Conservation (phyloP, 1,140 invertebrate genomes). For the Theocolax elegans region DNA sequence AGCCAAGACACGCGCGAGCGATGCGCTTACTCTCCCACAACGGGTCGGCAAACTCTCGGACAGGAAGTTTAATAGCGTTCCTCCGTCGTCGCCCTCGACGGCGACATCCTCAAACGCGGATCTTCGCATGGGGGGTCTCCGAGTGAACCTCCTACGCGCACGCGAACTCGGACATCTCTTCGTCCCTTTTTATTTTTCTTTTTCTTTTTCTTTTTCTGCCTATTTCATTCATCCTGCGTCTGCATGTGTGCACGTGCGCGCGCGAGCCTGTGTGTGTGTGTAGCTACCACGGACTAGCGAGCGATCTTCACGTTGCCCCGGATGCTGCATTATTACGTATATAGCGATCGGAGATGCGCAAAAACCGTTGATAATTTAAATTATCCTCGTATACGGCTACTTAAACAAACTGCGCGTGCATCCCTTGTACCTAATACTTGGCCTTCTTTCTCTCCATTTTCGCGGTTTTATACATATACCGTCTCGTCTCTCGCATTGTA, state of each 20-base stretch:
- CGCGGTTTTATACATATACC: too few relatives aligned
- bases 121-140: conserved; percentile 64
- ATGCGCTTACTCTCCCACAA: conserved; percentile 67
- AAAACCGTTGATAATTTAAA: conserved; percentile 65
- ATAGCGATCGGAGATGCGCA: conserved; percentile 37
- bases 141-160: conserved; percentile 61
- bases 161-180: conserved; percentile 44
- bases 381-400: conserved; percentile 50
- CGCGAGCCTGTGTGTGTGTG: too few relatives aligned
- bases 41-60: conserved; percentile 59
- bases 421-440: conserved; percentile 41
- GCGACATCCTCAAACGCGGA: too few relatives aligned
- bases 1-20: conserved; percentile 28
- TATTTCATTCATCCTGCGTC: too few relatives aligned
- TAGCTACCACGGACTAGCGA: too few relatives aligned
- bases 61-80: conserved; percentile 62
- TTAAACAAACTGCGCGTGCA: conserved; percentile 22
- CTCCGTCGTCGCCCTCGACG: not conserved
- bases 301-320: not conserved
- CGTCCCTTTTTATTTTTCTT: too few relatives aligned
- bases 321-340: conserved; percentile 13
- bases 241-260: too few relatives aligned
- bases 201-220: too few relatives aligned
- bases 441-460: conserved; percentile 48
- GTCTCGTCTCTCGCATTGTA: too few relatives aligned